A percentile compares a stretch with the other conserved stretches of the same genome.
Conservation (phyloP, 2,113 vertebrate species). For the Calonectris borealis region DNA sequence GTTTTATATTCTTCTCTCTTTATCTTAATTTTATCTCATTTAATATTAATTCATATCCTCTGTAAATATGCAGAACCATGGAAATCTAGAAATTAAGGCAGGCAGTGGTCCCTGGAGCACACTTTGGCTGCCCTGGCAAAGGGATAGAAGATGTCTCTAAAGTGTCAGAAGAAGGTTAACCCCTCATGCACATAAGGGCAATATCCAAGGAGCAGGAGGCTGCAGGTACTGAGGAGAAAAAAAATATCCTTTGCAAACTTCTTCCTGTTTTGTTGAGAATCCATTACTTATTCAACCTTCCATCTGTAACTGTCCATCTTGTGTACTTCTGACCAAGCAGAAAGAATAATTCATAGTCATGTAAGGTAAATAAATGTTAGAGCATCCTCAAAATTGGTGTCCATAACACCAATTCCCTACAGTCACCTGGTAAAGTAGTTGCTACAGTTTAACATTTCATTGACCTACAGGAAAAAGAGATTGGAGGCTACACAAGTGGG, state of each 20-base stretch:
- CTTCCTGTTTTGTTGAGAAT: background rate
- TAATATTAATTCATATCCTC: background rate
- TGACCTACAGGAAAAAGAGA: background rate
- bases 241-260: background rate
- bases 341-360: background rate
- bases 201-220: background rate
- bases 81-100: background rate
- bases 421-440: background rate
- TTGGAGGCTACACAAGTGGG: background rate
- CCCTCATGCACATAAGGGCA: background rate
- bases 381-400: background rate
- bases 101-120: background rate
- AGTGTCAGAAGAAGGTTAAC: background rate
- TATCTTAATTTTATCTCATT: background rate
- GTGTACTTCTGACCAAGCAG: background rate
- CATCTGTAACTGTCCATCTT: background rate
- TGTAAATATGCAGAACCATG: background rate
- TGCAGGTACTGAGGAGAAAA: background rate
- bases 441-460: background rate
- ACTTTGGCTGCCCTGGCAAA: background rate
- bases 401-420: background rate
- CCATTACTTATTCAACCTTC: background rate
- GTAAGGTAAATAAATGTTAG: background rate
- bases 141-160: background rate
- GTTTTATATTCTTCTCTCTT: background rate